A percentile compares a stretch with the other conserved stretches of the same genome.
These are phyloP conservation scores for Ammodramus savannarum DNA, from an alignment of 2,113 vertebrate species.

Conservation along the genomic window DNA sequence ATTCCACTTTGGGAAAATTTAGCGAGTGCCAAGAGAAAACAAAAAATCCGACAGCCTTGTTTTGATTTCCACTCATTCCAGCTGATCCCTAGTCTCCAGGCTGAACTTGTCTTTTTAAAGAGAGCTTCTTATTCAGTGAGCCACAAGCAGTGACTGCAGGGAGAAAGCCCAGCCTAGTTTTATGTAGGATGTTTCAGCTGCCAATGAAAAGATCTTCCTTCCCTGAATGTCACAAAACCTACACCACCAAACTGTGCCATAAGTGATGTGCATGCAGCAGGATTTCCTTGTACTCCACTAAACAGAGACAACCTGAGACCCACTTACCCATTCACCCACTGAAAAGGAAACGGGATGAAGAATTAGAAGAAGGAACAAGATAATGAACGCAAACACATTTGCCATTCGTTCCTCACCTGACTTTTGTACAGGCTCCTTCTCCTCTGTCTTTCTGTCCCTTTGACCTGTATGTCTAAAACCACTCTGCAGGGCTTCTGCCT, in stretches of 20 bases:
- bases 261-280: neutral
- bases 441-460: neutral
- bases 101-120: neutral
- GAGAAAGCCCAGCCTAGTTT: neutral
- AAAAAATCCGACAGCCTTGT: neutral
- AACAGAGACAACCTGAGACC: neutral
- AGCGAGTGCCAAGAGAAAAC: neutral
- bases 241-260: neutral
- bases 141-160: neutral
- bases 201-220: neutral
- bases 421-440: neutral
- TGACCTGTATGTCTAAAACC: neutral
- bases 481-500: neutral
- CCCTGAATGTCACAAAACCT: neutral
- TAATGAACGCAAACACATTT: neutral
- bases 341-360: neutral
- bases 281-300: neutral
- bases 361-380: neutral
- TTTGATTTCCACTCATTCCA: constrained; percentile 29
- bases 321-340: neutral
- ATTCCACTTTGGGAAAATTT: neutral
- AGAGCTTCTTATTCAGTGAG: neutral
- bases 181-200: neutral
- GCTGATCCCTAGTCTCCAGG: neutral
- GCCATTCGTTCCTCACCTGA: neutral